phyloP scores from a whole-genome alignment of 1,140 invertebrate genomes.

The Heterodera carotae region DNA sequence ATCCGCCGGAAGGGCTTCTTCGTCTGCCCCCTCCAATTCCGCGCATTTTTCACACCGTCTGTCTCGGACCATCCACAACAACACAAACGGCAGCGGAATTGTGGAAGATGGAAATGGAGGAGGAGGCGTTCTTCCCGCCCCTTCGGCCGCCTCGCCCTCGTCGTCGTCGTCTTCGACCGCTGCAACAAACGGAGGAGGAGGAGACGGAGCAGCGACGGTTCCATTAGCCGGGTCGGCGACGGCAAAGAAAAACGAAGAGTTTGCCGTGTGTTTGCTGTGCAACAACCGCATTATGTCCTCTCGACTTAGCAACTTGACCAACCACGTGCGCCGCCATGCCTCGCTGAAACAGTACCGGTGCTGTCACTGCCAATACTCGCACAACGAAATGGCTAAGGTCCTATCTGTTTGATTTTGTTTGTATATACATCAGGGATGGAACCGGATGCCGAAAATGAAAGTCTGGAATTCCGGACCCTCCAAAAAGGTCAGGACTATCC shows the following conservation, averaged over 20 bases:
- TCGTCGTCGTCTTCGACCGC: not conserved
- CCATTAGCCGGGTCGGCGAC: not conserved
- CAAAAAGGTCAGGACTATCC: too few species aligned
- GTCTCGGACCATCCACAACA: not conserved
- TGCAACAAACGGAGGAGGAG: not conserved
- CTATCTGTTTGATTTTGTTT: too few species aligned
- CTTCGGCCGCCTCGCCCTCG: not conserved
- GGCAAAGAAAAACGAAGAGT: conserved; percentile 4
- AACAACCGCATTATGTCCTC: conserved; percentile 26
- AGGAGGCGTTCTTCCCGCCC: not conserved
- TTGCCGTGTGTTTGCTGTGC: conserved; percentile 30
- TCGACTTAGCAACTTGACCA: conserved; percentile 27
- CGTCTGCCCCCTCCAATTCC: not conserved
- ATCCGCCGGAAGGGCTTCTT: not conserved
- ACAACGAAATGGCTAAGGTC: conserved; percentile 42
- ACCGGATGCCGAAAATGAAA: too few species aligned
- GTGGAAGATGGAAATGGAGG: not conserved
- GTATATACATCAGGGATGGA: too few species aligned
- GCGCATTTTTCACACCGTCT: not conserved
- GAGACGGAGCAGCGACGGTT: not conserved
- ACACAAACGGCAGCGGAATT: not conserved
- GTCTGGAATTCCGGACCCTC: too few species aligned
- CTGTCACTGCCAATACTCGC: conserved; percentile 29
- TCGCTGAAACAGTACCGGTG: conserved; percentile 38
- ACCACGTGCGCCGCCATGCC: conserved; percentile 37